phyloP scores from a whole-genome alignment of 2,113 vertebrate genomes.

The Octodon degus region DNA sequence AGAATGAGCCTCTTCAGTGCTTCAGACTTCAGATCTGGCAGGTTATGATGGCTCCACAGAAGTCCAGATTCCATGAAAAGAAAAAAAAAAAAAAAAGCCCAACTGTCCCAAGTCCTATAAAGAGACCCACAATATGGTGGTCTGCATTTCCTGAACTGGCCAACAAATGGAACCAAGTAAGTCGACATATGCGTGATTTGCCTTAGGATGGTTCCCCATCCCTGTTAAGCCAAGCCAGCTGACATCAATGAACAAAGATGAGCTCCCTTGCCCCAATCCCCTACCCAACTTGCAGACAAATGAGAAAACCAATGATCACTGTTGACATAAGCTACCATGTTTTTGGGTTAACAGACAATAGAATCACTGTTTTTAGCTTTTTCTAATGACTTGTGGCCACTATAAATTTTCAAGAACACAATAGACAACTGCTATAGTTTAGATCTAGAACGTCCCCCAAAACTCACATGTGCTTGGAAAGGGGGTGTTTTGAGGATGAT shows the following conservation, averaged over 20 bases:
- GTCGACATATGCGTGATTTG: neutral
- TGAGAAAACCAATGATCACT: neutral
- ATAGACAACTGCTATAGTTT: neutral
- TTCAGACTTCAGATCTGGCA: neutral
- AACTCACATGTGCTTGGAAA: neutral
- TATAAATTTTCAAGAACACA: neutral
- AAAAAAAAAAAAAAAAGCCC: neutral
- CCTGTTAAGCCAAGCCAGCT: neutral
- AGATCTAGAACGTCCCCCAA: neutral
- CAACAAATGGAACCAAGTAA: neutral
- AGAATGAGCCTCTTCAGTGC: neutral
- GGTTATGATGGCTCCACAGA: neutral
- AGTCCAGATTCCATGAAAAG: neutral
- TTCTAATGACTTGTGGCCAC: neutral
- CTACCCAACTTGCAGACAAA: neutral
- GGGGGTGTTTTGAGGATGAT: neutral
- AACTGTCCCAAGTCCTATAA: neutral
- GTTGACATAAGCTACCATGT: neutral
- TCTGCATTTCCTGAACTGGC: neutral
- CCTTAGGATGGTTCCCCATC: neutral
- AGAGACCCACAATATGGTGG: neutral
- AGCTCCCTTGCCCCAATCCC: neutral
- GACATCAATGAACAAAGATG: neutral
- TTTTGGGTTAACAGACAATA: neutral
- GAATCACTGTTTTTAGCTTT: neutral